phyloP scores from a whole-genome alignment of 2,888 invertebrate species.

The Ophonus ardosiacus region DNA sequence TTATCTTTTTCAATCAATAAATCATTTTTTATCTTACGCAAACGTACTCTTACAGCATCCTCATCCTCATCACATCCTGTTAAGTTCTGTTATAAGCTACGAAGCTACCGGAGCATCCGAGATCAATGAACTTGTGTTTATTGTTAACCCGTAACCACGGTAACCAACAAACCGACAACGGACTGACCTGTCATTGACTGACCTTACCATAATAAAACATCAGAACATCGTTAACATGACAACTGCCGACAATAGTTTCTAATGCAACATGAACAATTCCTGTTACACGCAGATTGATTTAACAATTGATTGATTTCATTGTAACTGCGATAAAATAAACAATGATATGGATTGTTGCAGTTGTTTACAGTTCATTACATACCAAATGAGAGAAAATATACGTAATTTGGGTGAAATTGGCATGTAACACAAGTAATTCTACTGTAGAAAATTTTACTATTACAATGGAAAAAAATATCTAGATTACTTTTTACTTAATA shows the following conservation, averaged over 20 bases:
- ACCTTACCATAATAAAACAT: constrained; percentile 28
- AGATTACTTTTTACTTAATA: too few relatives aligned
- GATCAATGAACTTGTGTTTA: constrained; percentile 51
- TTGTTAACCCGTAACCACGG: constrained; percentile 24
- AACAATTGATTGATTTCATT: constrained; percentile 20
- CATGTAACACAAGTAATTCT: not conserved
- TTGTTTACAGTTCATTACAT: constrained; percentile 31
- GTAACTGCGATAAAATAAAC: constrained; percentile 26
- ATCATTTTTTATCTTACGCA: not conserved
- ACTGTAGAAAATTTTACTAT: too few relatives aligned
- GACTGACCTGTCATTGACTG: constrained; percentile 35
- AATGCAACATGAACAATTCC: constrained; percentile 19
- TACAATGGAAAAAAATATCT: too few relatives aligned
- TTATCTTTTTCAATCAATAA: not conserved
- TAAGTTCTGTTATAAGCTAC: not conserved
- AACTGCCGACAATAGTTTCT: constrained; percentile 23
- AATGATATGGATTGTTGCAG: constrained; percentile 11
- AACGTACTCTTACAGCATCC: not conserved
- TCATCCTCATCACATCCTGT: not conserved
- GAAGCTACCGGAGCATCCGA: constrained; percentile 17
- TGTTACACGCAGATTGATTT: constrained; percentile 28
- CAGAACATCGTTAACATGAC: constrained; percentile 6
- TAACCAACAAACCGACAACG: constrained; percentile 4
- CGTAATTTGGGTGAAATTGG: constrained; percentile 24
- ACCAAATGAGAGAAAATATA: not conserved